Evolutionary conservation across 2,888 invertebrate species (phyloP).

Genomic region (Morpho achilles): DNA sequence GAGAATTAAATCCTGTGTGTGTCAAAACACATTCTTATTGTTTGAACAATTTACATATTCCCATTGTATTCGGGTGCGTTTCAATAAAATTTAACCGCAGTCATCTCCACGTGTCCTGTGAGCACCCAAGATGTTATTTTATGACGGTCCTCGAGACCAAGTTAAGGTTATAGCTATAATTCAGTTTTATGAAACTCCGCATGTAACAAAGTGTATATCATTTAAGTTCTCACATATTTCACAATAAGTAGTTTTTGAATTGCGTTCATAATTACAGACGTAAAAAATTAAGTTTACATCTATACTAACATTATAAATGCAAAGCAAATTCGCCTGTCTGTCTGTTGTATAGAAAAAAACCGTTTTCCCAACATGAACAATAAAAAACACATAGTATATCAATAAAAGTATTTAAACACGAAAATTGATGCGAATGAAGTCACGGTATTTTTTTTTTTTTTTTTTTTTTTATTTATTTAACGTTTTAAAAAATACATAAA

Average conservation of each 20-base stretch:
- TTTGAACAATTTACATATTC: conserved; percentile 58
- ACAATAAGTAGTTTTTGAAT: conserved; percentile 31
- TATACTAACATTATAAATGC: too few relatives aligned
- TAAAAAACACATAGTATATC: too few relatives aligned
- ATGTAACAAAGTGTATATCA: conserved; percentile 69
- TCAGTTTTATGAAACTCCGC: conserved; percentile 75
- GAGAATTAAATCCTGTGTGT: conserved; percentile 10
- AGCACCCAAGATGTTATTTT: conserved; percentile 70
- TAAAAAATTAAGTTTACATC: too few relatives aligned
- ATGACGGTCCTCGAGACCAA: conserved; percentile 68
- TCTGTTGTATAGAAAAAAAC: too few relatives aligned
- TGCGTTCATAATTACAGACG: neutral
- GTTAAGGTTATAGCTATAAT: conserved; percentile 74
- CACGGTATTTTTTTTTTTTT: too few relatives aligned
- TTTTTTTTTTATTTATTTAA: too few relatives aligned
- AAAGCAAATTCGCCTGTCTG: too few relatives aligned
- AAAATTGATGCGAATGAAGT: too few relatives aligned
- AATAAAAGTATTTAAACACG: too few relatives aligned
- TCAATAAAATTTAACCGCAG: conserved; percentile 73
- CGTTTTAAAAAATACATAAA: too few relatives aligned
- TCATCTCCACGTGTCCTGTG: conserved; percentile 64
- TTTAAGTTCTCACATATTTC: conserved; percentile 63
- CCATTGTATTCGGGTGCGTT: conserved; percentile 63
- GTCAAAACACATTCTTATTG: conserved; percentile 19
- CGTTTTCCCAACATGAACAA: too few relatives aligned